These are phyloP conservation scores for Alloplasta piceator DNA, from an alignment of 2,888 invertebrate species.

Conservation along the genomic window DNA sequence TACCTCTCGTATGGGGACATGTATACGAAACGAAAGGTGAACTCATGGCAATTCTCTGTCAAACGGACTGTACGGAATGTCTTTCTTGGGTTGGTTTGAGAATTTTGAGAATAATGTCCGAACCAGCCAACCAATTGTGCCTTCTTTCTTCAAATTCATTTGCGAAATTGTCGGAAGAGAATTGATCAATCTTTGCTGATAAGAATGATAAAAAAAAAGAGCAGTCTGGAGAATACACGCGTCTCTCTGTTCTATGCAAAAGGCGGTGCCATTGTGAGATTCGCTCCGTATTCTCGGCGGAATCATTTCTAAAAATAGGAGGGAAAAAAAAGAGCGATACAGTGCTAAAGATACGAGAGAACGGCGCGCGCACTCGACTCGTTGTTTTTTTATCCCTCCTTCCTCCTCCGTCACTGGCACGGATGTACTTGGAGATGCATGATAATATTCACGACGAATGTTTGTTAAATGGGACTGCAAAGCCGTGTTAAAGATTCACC, in stretches of 20 bases:
- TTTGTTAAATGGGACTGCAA: background rate
- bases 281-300: slow-evolving; percentile 45
- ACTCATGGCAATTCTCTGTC: no score
- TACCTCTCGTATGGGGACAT: no score
- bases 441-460: slow-evolving; percentile 6
- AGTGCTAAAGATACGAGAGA: slow-evolving; percentile 47
- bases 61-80: no score
- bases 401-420: background rate
- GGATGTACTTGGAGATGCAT: slow-evolving; percentile 3
- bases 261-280: slow-evolving; percentile 37
- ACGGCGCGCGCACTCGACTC: slow-evolving; percentile 16
- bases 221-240: slow-evolving; percentile 21
- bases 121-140: no score
- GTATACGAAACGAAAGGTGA: no score
- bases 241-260: slow-evolving; percentile 37
- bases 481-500: no score
- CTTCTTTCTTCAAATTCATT: no score
- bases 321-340: slow-evolving; percentile 31
- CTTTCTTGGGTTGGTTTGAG: no score
- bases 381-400: slow-evolving; percentile 17
- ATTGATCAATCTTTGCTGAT: background rate
- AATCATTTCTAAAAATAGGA: slow-evolving; percentile 65
- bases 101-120: no score
- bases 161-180: no score
- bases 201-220: background rate